Evolutionary conservation across 2,888 invertebrate genomes (phyloP).

Genomic region (Xanthia icteritia): DNA sequence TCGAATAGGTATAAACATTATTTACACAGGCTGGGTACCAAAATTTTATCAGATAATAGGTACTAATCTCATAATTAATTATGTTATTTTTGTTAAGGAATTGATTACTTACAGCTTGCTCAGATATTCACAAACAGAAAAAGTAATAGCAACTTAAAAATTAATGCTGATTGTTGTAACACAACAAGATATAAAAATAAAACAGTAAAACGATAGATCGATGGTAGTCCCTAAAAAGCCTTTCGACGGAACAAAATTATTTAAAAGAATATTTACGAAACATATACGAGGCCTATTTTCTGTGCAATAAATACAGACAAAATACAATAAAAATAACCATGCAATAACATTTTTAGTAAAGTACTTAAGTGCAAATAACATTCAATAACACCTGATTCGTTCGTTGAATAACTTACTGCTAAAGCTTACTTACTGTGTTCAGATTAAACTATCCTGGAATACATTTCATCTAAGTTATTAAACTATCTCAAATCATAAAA

Average conservation of each 20-base stretch:
- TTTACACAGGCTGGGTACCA: no score
- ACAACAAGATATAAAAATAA: background rate
- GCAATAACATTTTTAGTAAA: constrained; percentile 9
- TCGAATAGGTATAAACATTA: background rate
- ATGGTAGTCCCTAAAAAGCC: background rate
- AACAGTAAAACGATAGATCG: background rate
- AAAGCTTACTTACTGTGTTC: background rate
- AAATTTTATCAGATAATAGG: background rate
- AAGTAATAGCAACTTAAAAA: background rate
- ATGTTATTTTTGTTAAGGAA: background rate
- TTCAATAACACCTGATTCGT: background rate
- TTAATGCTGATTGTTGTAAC: background rate
- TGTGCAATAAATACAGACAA: background rate
- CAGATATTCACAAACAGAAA: background rate
- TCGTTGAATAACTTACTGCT: background rate
- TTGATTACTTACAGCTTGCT: background rate
- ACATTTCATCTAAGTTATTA: background rate
- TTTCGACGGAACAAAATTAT: no score
- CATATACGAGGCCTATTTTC: background rate
- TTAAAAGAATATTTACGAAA: no score
- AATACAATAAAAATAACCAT: constrained; percentile 19
- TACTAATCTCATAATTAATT: background rate
- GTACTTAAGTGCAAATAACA: no score
- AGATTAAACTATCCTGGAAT: constrained; percentile 4
- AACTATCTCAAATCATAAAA: constrained; percentile 13